Evolutionary conservation across 2,797 vertebrate species (phyloP).

Genomic region (Darevskia nairensis): DNA sequence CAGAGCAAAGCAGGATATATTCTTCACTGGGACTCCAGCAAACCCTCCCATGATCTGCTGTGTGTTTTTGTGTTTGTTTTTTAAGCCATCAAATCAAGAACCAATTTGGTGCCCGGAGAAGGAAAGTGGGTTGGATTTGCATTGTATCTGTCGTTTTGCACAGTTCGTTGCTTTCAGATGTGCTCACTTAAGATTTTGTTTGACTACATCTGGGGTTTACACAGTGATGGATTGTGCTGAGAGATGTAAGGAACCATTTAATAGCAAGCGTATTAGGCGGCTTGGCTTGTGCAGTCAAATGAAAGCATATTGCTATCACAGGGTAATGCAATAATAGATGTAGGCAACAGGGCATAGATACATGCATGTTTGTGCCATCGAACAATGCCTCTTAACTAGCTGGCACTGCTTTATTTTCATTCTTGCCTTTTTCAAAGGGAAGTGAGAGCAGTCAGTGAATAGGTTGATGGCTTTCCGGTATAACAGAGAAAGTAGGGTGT

Average conservation of each 20-base stretch:
- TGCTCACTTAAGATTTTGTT: conserved; percentile 13
- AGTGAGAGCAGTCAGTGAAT: background rate
- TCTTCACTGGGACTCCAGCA: rapidly evolving
- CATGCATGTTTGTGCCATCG: background rate
- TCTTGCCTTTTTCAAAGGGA: background rate
- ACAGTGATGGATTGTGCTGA: conserved; percentile 17
- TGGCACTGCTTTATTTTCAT: background rate
- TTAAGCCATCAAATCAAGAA: background rate
- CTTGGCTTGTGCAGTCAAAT: conserved; percentile 39
- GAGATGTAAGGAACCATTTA: conserved; percentile 52
- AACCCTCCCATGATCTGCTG: rapidly evolving
- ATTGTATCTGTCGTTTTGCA: background rate
- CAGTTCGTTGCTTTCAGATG: background rate
- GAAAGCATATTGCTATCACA: conserved; percentile 26
- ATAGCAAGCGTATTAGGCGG: conserved; percentile 9
- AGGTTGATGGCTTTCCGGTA: no score
- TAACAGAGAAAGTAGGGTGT: background rate
- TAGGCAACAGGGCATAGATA: conserved; percentile 26
- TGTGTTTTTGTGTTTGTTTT: rapidly evolving
- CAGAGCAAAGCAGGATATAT: background rate
- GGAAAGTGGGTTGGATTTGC: rapidly evolving
- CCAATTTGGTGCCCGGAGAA: background rate
- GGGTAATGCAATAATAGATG: conserved; percentile 29
- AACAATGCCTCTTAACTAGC: background rate
- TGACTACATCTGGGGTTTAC: conserved; percentile 23